A percentile compares a stretch with the other conserved stretches of the same genome.
Conservation (phyloP, 2,797 vertebrate genomes). For the Kryptolebias ocellatus region DNA sequence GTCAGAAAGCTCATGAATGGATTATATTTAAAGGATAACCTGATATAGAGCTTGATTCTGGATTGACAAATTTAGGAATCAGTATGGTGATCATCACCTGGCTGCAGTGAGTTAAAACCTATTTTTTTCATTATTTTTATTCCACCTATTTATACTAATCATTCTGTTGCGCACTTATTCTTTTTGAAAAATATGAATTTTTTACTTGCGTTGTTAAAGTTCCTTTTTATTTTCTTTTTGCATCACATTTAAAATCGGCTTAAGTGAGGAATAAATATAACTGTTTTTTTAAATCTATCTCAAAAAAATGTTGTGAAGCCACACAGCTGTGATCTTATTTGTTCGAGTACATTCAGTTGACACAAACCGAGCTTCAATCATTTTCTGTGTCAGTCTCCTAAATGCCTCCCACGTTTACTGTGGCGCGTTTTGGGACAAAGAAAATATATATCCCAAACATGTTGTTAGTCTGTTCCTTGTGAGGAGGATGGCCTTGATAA, state of each 20-base stretch:
- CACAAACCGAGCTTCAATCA: background rate
- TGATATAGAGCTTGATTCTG: background rate
- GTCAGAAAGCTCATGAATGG: background rate
- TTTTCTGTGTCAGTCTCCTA: background rate
- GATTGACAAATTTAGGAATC: too few species aligned
- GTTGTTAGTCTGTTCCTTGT: background rate
- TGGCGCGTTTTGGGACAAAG: too few species aligned
- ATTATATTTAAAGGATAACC: background rate
- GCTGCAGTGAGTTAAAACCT: too few species aligned
- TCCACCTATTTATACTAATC: too few species aligned
- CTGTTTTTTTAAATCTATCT: background rate
- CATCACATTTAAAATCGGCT: background rate
- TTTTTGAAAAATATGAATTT: too few species aligned
- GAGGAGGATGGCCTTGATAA: background rate
- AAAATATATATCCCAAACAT: background rate
- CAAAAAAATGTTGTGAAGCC: background rate
- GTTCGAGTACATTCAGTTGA: background rate
- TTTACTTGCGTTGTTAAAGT: background rate
- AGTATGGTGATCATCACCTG: too few species aligned
- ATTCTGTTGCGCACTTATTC: background rate
- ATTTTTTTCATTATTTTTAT: too few species aligned
- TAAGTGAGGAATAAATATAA: background rate
- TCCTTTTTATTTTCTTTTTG: background rate
- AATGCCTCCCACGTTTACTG: background rate
- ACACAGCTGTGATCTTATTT: background rate